Evolutionary conservation across 2,888 invertebrate species (phyloP).

Genomic region (Capitulum mitella): DNA sequence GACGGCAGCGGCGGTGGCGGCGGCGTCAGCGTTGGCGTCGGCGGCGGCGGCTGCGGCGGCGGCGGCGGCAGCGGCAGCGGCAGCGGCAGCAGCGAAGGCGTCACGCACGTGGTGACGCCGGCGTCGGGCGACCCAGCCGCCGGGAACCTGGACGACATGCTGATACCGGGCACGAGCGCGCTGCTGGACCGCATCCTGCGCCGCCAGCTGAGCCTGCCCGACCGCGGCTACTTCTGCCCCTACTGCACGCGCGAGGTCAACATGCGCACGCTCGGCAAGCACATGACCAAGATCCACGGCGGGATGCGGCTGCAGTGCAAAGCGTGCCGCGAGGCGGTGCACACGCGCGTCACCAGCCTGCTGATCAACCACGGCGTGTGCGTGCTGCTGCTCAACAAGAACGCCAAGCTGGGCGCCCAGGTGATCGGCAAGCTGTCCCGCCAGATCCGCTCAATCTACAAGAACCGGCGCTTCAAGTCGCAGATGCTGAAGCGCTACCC

Average conservation of each 20-base stretch:
- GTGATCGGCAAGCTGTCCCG: conserved; percentile 10
- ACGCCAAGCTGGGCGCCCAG: conserved; percentile 1
- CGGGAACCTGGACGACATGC: conserved; percentile 18
- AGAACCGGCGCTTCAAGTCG: conserved; percentile 25
- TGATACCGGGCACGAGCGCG: conserved; percentile 20
- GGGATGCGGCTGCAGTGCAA: conserved; percentile 20
- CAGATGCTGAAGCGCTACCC: conserved; percentile 24
- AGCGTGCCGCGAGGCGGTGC: conserved; percentile 21
- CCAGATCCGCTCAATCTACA: conserved; percentile 23
- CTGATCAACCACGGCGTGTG: conserved; percentile 24
- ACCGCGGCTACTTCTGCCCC: conserved; percentile 23
- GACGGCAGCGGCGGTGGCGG: neutral
- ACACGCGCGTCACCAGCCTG: conserved; percentile 23
- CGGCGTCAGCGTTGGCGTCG: neutral
- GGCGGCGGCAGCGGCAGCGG: neutral
- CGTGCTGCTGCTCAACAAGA: conserved; percentile 21
- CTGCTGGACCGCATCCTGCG: conserved; percentile 24
- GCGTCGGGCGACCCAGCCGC: neutral
- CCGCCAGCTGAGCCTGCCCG: conserved; percentile 23
- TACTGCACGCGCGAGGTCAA: conserved; percentile 24
- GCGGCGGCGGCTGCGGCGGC: neutral
- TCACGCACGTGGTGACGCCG: neutral
- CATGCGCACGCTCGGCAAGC: conserved; percentile 26
- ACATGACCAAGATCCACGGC: conserved; percentile 26
- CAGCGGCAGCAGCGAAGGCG: neutral